Base-by-base conservation (phyloP, 2,113 vertebrate species). In the Heptranchias perlo region DNA sequence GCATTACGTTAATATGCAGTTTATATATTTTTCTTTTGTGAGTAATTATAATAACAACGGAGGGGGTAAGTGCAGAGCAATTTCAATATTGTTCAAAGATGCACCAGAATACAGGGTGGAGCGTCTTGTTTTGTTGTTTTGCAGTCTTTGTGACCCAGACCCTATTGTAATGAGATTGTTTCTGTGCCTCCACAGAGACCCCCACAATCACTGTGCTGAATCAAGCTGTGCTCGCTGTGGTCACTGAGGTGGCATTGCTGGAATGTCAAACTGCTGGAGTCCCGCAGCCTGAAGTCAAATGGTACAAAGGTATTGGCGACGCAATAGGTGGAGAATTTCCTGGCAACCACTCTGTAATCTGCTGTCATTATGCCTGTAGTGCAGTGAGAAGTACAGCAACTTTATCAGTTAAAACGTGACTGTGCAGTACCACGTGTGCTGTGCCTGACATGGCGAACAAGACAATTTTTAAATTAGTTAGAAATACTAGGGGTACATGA, bases 301-400 rank as follows among this genome's bases (percentile, higher is more conserved):
- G 99, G 99, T 98, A 98, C 96, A 99, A 98, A 98, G 99, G 99
- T 99, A 96, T 13, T 69, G 35, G 47, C 16, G 23, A 96, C 31
- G 28, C 7, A 21, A 0, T n/a, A 2, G 31, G 39, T 82, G 76
- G 13, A 39, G 89, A 62, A 0, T 21, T 62, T 61, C 14, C 89
- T 16, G 35, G 58, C 7, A 39, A 2, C 35, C 18, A 8, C 23
- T 21, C 69, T 16, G n/a, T 4, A 21, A 7, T 16, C 39, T 6
- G n/a, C 58, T 21, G 18, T 28, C 0, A 5, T 62, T 62, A 86
- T 11, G 16, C 35, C 35, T 52, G 58, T 16, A 54, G 25, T 2
- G 1, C 23, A 31, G 49, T 28, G 25, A 54, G 49, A 1, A n/a
- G 2, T 4, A 5, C 14, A 61, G 31, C 11, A 31, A 16, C 44